Evolutionary conservation across 35 echinoderm and acorn worm genomes (phyloP).

Genomic region (Nesometra sesokonis): DNA sequence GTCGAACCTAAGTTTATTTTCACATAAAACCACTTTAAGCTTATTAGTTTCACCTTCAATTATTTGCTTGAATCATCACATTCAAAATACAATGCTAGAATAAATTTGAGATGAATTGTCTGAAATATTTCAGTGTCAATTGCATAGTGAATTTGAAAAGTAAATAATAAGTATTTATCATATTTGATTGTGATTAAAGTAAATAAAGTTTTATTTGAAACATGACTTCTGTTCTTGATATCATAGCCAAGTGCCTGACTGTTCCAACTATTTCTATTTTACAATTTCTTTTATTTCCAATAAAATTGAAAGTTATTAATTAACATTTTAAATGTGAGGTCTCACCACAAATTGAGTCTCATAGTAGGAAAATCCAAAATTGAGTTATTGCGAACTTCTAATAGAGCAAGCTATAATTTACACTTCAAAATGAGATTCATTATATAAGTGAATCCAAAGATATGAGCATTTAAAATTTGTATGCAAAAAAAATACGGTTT

Average conservation of each 20-base stretch:
- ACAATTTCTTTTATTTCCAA: not conserved
- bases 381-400: too few species aligned
- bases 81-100: not conserved
- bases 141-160: not conserved
- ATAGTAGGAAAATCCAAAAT: too few species aligned
- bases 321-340: not conserved
- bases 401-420: too few species aligned
- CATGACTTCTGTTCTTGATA: not conserved
- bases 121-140: not conserved
- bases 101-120: not conserved
- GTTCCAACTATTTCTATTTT: not conserved
- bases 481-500: too few species aligned
- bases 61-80: not conserved
- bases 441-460: too few species aligned
- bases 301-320: not conserved
- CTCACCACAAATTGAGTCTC: too few species aligned
- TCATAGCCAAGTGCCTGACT: not conserved
- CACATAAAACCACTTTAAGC: not conserved
- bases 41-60: not conserved
- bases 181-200: not conserved
- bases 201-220: not conserved
- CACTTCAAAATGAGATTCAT: too few species aligned
- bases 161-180: not conserved
- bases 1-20: too few species aligned
- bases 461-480: too few species aligned